These are phyloP conservation scores for Drosophila peninsularis DNA, from an alignment of 2,888 invertebrate genomes.

Conservation along the genomic window DNA sequence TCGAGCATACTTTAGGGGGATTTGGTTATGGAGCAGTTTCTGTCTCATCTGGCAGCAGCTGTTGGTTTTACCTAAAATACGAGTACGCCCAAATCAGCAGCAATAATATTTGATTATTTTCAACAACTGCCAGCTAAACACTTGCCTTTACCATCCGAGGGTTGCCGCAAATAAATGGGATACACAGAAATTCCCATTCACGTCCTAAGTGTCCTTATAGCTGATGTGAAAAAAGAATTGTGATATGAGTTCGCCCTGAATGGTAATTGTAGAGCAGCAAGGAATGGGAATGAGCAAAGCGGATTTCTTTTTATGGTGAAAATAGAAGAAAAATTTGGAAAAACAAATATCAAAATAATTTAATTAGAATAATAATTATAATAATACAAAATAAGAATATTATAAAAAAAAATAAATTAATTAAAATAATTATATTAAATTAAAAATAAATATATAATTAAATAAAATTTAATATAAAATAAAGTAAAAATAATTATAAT, in stretches of 20 bases:
- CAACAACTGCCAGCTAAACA: constrained; percentile 56
- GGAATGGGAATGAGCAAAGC: not conserved
- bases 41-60: constrained; percentile 54
- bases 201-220: constrained; percentile 17
- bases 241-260: constrained; percentile 17
- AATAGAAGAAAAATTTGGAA: not conserved
- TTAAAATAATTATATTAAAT: too few relatives aligned
- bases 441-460: too few relatives aligned
- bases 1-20: constrained; percentile 32
- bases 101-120: constrained; percentile 71
- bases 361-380: not conserved
- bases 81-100: constrained; percentile 49
- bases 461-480: not conserved
- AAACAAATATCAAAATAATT: not conserved
- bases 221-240: constrained; percentile 17
- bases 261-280: constrained; percentile 1
- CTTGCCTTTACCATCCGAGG: constrained; percentile 23
- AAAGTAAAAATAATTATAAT: too few relatives aligned
- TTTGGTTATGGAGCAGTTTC: constrained; percentile 5
- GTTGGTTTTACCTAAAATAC: constrained; percentile 53
- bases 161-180: constrained; percentile 34
- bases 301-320: too few relatives aligned
- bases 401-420: not conserved
- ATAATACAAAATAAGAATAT: not conserved
- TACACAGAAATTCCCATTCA: constrained; percentile 24